phyloP scores from a whole-genome alignment of 2,797 vertebrate species.

The Hapalemur alaotrensis region DNA sequence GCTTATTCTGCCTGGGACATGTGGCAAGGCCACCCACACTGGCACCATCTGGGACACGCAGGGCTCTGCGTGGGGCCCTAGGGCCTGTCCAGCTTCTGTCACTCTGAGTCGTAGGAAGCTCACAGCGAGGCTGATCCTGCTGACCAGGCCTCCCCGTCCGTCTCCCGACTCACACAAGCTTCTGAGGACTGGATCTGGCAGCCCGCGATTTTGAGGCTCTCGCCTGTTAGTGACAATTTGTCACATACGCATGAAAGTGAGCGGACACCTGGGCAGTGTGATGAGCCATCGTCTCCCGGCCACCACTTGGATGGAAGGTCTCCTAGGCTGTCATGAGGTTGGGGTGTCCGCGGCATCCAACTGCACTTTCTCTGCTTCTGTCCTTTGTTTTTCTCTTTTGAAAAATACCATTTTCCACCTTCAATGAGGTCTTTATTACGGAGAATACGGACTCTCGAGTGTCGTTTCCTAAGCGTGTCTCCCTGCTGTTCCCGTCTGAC shows the following conservation, averaged over 20 bases:
- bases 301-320: accelerated
- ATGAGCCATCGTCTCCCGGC: accelerated
- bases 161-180: accelerated
- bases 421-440: accelerated
- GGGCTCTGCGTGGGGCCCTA: neutral
- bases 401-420: accelerated
- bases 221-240: accelerated
- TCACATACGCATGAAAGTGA: accelerated
- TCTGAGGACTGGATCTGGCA: accelerated
- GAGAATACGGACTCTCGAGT: accelerated
- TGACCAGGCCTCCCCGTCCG: accelerated
- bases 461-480: accelerated
- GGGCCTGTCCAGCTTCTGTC: accelerated
- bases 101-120: accelerated
- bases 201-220: accelerated
- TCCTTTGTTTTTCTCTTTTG: neutral
- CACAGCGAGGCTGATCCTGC: accelerated
- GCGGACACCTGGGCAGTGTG: accelerated
- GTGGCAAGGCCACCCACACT: accelerated
- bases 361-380: neutral
- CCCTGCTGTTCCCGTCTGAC: neutral
- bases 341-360: accelerated
- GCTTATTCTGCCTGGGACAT: neutral
- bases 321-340: neutral
- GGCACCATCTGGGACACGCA: neutral